Base-by-base conservation (phyloP, 2,113 vertebrate genomes). In the Indicator maculatus region DNA sequence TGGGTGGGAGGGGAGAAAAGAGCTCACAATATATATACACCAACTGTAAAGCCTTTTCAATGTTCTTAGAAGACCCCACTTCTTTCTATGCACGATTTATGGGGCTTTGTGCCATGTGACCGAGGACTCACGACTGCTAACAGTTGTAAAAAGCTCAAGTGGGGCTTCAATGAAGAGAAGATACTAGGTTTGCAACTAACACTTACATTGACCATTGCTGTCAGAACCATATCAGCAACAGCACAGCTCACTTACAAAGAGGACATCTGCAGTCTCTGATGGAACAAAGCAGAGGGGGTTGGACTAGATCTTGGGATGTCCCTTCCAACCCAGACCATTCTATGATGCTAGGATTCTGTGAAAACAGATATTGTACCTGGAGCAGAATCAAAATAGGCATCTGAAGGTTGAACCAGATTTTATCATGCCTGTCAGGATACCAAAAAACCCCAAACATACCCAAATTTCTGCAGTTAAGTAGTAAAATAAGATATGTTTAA, bases 351-450 rank as follows among this genome's bases (percentile, higher is more conserved):
- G 20, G 47, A 50, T 50, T 50, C 21, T 52, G 7, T 52, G 50
- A 52, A 52, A 52, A 50, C 47, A 4, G 16, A 41, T 2, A 31
- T 1, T 16, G 53, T 31, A 47, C 50, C 61, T 1, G 0, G 12
- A 89, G 53, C 18, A 73, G 11, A 90, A 93, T 41, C 19, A 24
- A 73, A 66, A 76, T 0, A 8, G 23, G 8, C 58, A 74, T 30
- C 30, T 30, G 44, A 90, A 20, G 30, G 36, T 4, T 2, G 1
- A 75, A 55, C 1, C 10, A 64, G 30, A 45, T 66, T 69, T 69
- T 53, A 75, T 3, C 12, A 19, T 11, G 7, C 55, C 44, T 47
- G 47, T 9, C 47, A 89, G 30, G 31, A 75, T 16, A 64, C 6
- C n/a, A 88, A 10, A 56, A 50, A 50, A 47, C 19, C 6, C 47